Conservation (phyloP, 30 jellyfish, hydroid and myxozoan genomes). For the Aurelia sp. region DNA sequence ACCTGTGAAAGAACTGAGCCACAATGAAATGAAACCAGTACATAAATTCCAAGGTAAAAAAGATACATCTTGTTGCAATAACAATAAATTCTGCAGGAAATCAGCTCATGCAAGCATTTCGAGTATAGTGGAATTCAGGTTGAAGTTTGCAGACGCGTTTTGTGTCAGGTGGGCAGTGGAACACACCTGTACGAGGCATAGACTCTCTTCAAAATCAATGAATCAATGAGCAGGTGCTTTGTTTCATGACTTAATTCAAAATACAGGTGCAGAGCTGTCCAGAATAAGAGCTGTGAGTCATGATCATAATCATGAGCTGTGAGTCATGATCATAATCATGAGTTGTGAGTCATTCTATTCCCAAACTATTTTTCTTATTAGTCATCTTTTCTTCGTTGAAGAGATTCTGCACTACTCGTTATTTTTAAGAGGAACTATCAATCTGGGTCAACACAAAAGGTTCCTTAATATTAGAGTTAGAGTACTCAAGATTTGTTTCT, state of each 20-base stretch:
- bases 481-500: too few relatives aligned
- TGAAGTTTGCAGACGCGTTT: neutral
- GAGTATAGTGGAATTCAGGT: neutral
- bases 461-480: too few relatives aligned
- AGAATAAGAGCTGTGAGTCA: neutral
- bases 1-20: neutral
- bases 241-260: neutral
- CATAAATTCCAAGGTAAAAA: too few relatives aligned
- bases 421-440: too few relatives aligned
- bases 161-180: neutral
- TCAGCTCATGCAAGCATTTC: neutral
- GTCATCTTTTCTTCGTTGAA: too few relatives aligned
- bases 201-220: slow-evolving; percentile 3
- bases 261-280: neutral
- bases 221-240: slow-evolving; percentile 2
- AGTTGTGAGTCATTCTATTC: neutral
- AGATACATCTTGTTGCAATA: too few relatives aligned
- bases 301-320: neutral
- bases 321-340: neutral
- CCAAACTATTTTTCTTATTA: too few relatives aligned
- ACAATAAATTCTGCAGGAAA: too few relatives aligned
- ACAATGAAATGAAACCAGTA: neutral
- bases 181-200: slow-evolving; percentile 1
- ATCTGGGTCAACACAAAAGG: too few relatives aligned
- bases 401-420: too few relatives aligned